Evolutionary conservation across 1,140 invertebrate species (phyloP).

Genomic region (Aethina tumida): DNA sequence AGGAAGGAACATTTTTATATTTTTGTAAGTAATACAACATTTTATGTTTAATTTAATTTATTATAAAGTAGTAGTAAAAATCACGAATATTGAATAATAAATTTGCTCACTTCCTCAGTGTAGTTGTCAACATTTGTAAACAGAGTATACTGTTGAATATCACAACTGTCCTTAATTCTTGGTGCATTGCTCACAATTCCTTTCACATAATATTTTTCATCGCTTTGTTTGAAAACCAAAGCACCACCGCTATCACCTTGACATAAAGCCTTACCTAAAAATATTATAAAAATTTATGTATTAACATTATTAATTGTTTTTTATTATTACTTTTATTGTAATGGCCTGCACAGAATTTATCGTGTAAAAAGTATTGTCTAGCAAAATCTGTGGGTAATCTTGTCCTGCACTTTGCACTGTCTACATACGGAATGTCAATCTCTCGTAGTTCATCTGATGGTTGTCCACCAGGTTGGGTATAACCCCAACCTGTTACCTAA

Average conservation of each 20-base stretch:
- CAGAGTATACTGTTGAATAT: constrained; percentile 17
- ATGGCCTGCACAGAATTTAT: constrained; percentile 25
- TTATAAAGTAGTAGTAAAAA: too few species aligned
- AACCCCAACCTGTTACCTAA: constrained; percentile 26
- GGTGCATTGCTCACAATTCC: constrained; percentile 18
- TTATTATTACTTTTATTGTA: constrained; percentile 19
- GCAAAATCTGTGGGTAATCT: constrained; percentile 16
- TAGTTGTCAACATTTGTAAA: constrained; percentile 19
- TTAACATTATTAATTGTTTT: neutral
- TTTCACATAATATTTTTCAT: constrained; percentile 16
- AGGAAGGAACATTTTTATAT: too few species aligned
- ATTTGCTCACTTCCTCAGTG: too few species aligned
- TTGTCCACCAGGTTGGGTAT: constrained; percentile 12
- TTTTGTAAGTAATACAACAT: too few species aligned
- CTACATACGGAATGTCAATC: constrained; percentile 17
- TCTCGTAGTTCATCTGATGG: constrained; percentile 20
- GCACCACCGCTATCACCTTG: constrained; percentile 26
- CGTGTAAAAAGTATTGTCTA: constrained; percentile 12
- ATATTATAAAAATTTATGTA: constrained; percentile 6
- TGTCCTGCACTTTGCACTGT: constrained; percentile 9
- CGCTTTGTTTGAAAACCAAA: constrained; percentile 12
- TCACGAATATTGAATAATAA: too few species aligned
- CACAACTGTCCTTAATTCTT: constrained; percentile 13
- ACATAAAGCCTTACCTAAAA: constrained; percentile 22
- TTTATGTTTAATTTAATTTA: too few species aligned